Base-by-base conservation (phyloP, 2,113 vertebrate species). In the Elanus axillaris region DNA sequence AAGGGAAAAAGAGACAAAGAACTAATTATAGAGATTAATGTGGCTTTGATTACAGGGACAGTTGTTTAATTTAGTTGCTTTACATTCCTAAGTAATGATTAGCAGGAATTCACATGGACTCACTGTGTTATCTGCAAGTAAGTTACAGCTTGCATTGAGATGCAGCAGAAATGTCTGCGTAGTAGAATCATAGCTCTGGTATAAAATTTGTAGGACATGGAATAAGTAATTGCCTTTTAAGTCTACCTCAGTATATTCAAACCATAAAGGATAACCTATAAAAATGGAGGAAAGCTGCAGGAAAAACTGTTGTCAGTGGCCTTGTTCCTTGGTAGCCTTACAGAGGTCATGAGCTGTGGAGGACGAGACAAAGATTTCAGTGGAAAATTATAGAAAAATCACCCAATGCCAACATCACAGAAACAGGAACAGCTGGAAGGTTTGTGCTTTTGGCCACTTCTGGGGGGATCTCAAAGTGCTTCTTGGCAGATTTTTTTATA, bases 81-180 rank as follows among this genome's bases (percentile, higher is more conserved):
- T 96, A 72, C 38, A 90, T 90, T 96, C 42, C 77, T 92, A 71
- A 80, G 53, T 83, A 95, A 95, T 52, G 85, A 22, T 62, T 67
- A 93, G 40, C 90, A 92, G 91, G 76, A 92, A 77, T 89, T 96
- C 88, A 91, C 77, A 86, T 32, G 74, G 74, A 71, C 88, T 82
- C 42, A 16, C 40, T 66, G 23, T 95, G 63, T 78, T 76, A 90
- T 63, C 76, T 95, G 22, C 38, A 79, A 60, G 17, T 67, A 47
- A 88, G 31, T 34, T 43, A 29, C 16, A 64, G 21, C 16, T 76
- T 83, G 32, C 34, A 11, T 5, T 68, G 48, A 58, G 68, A 32
- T 16, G 38, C 59, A 93, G 56, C 34, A 94, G 67, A 79, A 93
- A 62, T 36, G 7, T 87, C 26, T 74, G 8, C 17, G 10, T n/a